Evolutionary conservation across 2,113 vertebrate species (phyloP).

Genomic region (Bufo bufo): DNA sequence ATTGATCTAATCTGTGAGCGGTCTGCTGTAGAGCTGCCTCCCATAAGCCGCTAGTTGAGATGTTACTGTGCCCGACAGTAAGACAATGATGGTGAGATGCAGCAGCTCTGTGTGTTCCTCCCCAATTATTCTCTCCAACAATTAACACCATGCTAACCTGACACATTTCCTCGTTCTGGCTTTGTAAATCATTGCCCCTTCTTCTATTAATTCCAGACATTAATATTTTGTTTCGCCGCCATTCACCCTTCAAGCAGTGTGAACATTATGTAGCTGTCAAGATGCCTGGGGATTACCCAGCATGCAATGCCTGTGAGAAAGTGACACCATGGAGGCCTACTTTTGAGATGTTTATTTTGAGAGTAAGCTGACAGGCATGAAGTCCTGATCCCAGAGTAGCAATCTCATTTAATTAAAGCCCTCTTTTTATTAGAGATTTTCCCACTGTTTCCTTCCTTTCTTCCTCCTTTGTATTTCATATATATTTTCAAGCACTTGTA

Average conservation of each 20-base stretch:
- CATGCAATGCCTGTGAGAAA: constrained; percentile 84
- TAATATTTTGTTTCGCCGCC: constrained; percentile 85
- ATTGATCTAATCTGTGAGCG: constrained; percentile 25
- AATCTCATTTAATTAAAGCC: constrained; percentile 89
- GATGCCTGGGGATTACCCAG: constrained; percentile 94
- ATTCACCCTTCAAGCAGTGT: constrained; percentile 84
- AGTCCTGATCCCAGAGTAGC: constrained; percentile 90
- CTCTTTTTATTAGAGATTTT: constrained; percentile 76
- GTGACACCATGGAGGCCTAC: constrained; percentile 82
- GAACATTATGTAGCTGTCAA: constrained; percentile 97
- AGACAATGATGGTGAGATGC: constrained; percentile 69
- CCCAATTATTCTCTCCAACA: constrained; percentile 80
- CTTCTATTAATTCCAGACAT: constrained; percentile 82
- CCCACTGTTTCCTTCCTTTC: constrained; percentile 57
- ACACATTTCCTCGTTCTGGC: constrained; percentile 78
- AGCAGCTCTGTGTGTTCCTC: constrained; percentile 63
- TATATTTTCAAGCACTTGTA: constrained; percentile 49
- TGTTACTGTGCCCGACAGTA: constrained; percentile 77
- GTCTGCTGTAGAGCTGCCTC: constrained; percentile 15
- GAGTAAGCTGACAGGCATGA: constrained; percentile 94
- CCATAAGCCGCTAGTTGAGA: constrained; percentile 47
- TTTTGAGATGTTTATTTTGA: constrained; percentile 97
- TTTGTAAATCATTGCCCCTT: constrained; percentile 70
- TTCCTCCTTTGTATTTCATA: neutral
- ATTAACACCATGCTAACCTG: constrained; percentile 81